Evolutionary conservation across 2,113 vertebrate species (phyloP).

Genomic region (Taurulus bubalis): DNA sequence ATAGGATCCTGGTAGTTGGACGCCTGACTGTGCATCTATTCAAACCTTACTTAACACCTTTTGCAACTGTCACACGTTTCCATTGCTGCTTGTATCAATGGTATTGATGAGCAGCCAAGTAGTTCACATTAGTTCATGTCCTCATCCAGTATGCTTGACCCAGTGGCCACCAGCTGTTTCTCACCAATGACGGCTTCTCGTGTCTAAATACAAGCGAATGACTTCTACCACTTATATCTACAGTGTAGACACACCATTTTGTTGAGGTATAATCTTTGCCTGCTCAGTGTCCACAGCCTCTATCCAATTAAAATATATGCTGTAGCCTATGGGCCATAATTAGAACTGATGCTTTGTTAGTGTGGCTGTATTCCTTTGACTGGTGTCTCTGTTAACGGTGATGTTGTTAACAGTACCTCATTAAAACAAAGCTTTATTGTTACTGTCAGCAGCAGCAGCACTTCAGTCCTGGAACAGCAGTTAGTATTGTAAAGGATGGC

Average conservation of each 20-base stretch:
- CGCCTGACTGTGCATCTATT: too few relatives aligned
- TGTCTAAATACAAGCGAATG: neutral
- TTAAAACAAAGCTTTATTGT: neutral
- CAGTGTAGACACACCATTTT: neutral
- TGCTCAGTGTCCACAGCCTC: neutral
- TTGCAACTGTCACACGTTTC: too few relatives aligned
- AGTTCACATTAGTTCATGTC: neutral
- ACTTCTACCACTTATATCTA: neutral
- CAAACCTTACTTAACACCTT: too few relatives aligned
- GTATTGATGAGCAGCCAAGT: too few relatives aligned
- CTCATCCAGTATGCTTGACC: neutral
- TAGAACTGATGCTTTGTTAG: neutral
- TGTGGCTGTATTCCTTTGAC: neutral
- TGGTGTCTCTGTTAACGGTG: neutral
- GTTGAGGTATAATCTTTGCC: neutral
- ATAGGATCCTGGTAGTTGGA: too few relatives aligned
- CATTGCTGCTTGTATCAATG: too few relatives aligned
- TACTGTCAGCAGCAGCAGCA: neutral
- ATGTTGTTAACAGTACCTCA: neutral
- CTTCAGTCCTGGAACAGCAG: constrained; percentile 7
- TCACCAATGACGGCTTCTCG: neutral
- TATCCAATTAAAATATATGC: neutral
- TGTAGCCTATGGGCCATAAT: too few relatives aligned
- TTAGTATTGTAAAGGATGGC: constrained; percentile 61
- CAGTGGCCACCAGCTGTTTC: neutral